A percentile compares a stretch with the other conserved stretches of the same genome.
Conservation (phyloP, 2,113 vertebrate species). For the Dromas ardeola region DNA sequence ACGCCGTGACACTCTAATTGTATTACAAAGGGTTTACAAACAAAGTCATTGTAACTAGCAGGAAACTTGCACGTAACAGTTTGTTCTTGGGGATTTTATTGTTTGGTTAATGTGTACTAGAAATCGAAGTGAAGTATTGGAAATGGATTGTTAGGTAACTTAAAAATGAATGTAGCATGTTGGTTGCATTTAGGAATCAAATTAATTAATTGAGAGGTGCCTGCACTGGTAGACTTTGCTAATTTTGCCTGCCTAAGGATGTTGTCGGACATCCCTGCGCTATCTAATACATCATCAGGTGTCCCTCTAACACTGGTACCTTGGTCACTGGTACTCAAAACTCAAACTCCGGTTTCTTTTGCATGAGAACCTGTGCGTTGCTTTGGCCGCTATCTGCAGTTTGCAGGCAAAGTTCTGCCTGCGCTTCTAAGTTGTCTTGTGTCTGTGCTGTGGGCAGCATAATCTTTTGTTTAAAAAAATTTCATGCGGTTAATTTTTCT, state of each 20-base stretch:
- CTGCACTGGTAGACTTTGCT: neutral
- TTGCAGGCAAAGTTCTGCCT: neutral
- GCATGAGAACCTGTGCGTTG: fast-evolving
- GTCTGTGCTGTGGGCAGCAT: neutral
- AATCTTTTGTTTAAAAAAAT: neutral
- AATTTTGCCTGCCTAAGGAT: neutral
- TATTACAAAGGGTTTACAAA: neutral
- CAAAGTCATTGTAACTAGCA: neutral
- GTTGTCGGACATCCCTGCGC: neutral
- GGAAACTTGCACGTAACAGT: neutral
- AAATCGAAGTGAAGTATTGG: neutral
- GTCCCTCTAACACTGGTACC: neutral
- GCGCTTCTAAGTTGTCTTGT: neutral
- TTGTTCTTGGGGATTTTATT: neutral
- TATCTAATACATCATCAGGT: too few species aligned
- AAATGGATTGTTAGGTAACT: neutral
- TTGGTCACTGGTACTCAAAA: neutral
- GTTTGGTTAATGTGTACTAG: neutral
- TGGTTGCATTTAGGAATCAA: neutral
- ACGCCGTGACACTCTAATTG: fast-evolving
- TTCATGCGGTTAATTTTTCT: neutral
- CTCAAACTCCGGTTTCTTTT: neutral
- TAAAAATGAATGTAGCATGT: neutral
- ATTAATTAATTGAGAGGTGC: neutral
- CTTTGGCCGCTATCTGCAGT: fast-evolving